Percentiles rank a stretch among this genome's conserved stretches.
These are phyloP conservation scores for Onychomys torridus DNA, from an alignment of 2,797 vertebrate genomes.

Conservation along the genomic window DNA sequence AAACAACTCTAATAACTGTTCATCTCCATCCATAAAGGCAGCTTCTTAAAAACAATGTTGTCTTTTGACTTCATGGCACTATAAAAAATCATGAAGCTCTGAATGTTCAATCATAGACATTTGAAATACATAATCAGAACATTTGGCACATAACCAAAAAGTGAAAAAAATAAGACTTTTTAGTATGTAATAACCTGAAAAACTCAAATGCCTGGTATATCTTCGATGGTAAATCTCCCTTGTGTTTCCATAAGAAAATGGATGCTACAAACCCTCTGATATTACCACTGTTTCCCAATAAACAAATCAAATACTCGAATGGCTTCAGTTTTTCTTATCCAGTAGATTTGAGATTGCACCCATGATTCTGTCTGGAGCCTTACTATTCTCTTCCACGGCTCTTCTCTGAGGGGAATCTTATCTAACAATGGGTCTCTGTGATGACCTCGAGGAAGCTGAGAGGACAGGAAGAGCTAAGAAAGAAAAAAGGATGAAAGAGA, in stretches of 20 bases:
- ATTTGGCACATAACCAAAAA: slow-evolving; percentile 25
- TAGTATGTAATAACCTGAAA: background rate
- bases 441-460: background rate
- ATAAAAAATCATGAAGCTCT: background rate
- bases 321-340: slow-evolving; percentile 5
- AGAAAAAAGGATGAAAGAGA: slow-evolving; percentile 47
- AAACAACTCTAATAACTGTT: slow-evolving; percentile 57
- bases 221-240: background rate
- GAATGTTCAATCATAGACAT: slow-evolving; percentile 9
- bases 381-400: background rate
- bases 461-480: background rate
- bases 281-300: background rate
- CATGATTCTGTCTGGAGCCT: background rate
- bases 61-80: slow-evolving; percentile 45
- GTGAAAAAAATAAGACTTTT: slow-evolving; percentile 44
- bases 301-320: background rate
- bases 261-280: background rate
- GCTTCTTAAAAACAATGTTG: slow-evolving; percentile 3
- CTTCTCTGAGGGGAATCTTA: background rate
- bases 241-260: slow-evolving; percentile 19
- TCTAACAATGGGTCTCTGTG: background rate
- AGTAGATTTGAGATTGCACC: background rate
- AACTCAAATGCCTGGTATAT: background rate
- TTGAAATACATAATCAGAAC: slow-evolving; percentile 57
- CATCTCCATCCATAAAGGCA: background rate